Base-by-base conservation (phyloP, 2,113 vertebrate genomes). In the Brachyistius frenatus region DNA sequence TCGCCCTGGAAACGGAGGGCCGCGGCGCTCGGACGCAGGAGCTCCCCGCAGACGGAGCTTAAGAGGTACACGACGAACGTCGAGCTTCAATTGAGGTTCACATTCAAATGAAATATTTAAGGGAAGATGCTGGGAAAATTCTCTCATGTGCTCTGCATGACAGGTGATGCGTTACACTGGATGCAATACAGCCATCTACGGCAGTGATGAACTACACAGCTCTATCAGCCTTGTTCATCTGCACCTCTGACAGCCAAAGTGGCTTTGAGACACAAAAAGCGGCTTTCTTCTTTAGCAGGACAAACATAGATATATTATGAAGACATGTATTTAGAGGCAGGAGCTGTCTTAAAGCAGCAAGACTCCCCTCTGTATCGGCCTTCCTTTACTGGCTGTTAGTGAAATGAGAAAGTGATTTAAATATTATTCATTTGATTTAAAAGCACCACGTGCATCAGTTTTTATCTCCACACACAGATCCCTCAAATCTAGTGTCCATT, bases 1-100 rank as follows among this genome's bases (percentile, higher is more conserved):
- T 86, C 77, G 49, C 47, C 78, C 72, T 73, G 55, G 82, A 86
- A 83, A 87, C 79, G 11, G 73, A 76, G 58, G 75, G 73, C 73
- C 73, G 73, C 33, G 7, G 10, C 2, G 10, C 68, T 54, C 37
- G 63, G 70, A 86, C 30, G 7, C 41, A 16, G 41, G 39, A 60
- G 73, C 72, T 7, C 63, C 10, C 66, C 23, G 76, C 57, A 78
- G 37, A 68, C 8, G 1, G 33, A 47, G 80, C 70, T 85, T 52
- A 33, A 23, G 44, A 64, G 66, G 71, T 52, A 55, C 10, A 49
- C 53, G 54, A 58, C 79, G 61, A 61, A 62, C 14, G 60, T 57
- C 62, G 33, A 53, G 36, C 58, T 70, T 49, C 0, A 7, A 14
- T 14, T 53, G 54, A 46, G 60, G 66, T 66, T 54, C 58, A 7